Evolutionary conservation across 1,140 invertebrate species (phyloP), one percentile per base, ranked within the genome.

Genomic region (Conopomorpha cramerella): DNA sequence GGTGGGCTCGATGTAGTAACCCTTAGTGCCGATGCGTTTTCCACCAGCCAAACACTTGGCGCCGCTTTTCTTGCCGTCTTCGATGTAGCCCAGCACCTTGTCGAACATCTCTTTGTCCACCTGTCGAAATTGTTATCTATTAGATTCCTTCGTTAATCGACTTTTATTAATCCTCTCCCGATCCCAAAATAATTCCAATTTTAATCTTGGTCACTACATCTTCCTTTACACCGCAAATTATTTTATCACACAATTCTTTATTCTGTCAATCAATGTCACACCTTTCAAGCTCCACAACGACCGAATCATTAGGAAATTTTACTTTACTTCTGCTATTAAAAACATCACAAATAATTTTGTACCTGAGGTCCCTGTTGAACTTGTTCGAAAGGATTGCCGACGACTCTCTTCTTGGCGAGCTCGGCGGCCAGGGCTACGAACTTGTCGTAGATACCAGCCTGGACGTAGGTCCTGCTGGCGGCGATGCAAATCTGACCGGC

Each of bases 381-480:
- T 16, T 85, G 84, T 50, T 93, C 85, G 77, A 96, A 99, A 13
- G 96, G 96, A 82, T 98, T 84, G 7, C 96, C 96, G 16, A 98
- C 83, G 2, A 81, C 84, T 28, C 89, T 83, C 30, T 83, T 84
- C 56, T 92, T 89, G 0, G 96, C 95, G 35, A 88, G 80, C 50
- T 86, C 90, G 0, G 88, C 88, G 49, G 86, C 89, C 55, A 84
- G 81, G 60, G 94, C 92, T 6, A 99, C 94, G 77, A 99, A 99
- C 59, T 98, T 88, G 66, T 99, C 94, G 62, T 99, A 99, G 47
- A 99, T 95, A 19, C 84, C 85, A 43, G 93, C 93, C 56, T 98
- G 88, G 10, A 99, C 91, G 67, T 89, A 98, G 2, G 91, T 93
- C 39, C 96, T 81, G 1, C 93, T 92, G 51, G 82, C 85, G 8